Evolutionary conservation across 2,888 invertebrate genomes (phyloP).

Genomic region (Leucophenga montana): DNA sequence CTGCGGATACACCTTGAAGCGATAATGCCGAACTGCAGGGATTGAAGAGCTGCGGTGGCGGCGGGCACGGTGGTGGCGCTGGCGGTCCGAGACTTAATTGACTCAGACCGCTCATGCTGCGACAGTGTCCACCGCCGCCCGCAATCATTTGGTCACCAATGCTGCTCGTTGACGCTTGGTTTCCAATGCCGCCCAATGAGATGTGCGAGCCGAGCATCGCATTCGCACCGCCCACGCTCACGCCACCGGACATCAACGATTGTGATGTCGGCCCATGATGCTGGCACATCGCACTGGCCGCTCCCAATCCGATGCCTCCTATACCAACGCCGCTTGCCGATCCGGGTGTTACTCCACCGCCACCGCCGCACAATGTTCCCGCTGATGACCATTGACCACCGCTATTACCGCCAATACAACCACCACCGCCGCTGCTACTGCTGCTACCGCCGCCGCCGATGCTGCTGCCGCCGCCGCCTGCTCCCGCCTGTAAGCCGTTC

Average conservation of each 20-base stretch:
- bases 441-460: slow-evolving; percentile 25
- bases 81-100: slow-evolving; percentile 66
- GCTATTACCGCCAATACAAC: slow-evolving; percentile 27
- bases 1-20: slow-evolving; percentile 64
- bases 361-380: slow-evolving; percentile 55
- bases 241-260: slow-evolving; percentile 71
- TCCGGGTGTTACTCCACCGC: slow-evolving; percentile 59
- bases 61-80: slow-evolving; percentile 66
- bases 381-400: slow-evolving; percentile 57
- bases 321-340: slow-evolving; percentile 62
- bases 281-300: slow-evolving; percentile 61
- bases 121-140: slow-evolving; percentile 59
- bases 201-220: slow-evolving; percentile 57
- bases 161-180: slow-evolving; percentile 65
- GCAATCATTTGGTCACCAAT: slow-evolving; percentile 42
- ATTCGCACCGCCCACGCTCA: slow-evolving; percentile 47
- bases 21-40: slow-evolving; percentile 73
- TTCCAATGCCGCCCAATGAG: slow-evolving; percentile 64
- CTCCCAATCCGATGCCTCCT: slow-evolving; percentile 58
- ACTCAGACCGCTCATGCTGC: slow-evolving; percentile 70
- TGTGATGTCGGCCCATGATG: slow-evolving; percentile 69
- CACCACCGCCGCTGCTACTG: slow-evolving; percentile 30
- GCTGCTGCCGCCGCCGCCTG: slow-evolving; percentile 41
- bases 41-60: slow-evolving; percentile 73
- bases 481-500: slow-evolving; percentile 43